Conservation (phyloP, 2,113 vertebrate species). For the Pygoscelis adeliae region DNA sequence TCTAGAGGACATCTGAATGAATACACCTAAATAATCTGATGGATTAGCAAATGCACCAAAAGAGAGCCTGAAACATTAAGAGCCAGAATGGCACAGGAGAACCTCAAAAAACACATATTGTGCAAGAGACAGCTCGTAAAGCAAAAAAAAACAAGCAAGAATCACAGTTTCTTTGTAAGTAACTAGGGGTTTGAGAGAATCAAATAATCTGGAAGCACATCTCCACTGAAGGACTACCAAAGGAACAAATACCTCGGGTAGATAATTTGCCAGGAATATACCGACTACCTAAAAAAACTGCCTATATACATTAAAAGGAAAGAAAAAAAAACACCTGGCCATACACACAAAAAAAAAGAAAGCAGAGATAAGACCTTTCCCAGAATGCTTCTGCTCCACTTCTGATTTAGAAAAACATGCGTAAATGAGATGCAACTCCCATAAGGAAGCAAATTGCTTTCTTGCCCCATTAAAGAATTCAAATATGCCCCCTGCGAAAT, state of each 20-base stretch:
- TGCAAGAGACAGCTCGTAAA: not conserved
- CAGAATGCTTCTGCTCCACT: not conserved
- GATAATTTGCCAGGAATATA: not conserved
- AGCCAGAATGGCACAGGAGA: fast-evolving
- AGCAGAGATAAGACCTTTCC: not conserved
- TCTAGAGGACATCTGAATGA: not conserved
- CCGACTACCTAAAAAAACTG: not conserved
- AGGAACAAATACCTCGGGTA: not conserved
- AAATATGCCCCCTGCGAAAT: not conserved
- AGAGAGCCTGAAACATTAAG: not conserved
- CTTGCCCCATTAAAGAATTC: not conserved
- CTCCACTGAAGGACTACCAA: not conserved
- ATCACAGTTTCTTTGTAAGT: not conserved
- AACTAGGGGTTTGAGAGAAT: not conserved
- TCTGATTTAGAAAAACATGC: not conserved
- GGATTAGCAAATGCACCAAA: not conserved
- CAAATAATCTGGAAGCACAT: not conserved
- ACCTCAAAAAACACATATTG: fast-evolving
- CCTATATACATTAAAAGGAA: not conserved
- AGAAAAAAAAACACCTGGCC: not conserved
- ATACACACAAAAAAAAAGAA: not conserved
- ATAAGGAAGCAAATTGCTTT: not conserved
- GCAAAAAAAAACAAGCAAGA: not conserved
- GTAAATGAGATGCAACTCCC: not conserved
- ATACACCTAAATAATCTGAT: not conserved